Conservation (phyloP, 2,888 invertebrate species). For the Polydesmus complanatus region DNA sequence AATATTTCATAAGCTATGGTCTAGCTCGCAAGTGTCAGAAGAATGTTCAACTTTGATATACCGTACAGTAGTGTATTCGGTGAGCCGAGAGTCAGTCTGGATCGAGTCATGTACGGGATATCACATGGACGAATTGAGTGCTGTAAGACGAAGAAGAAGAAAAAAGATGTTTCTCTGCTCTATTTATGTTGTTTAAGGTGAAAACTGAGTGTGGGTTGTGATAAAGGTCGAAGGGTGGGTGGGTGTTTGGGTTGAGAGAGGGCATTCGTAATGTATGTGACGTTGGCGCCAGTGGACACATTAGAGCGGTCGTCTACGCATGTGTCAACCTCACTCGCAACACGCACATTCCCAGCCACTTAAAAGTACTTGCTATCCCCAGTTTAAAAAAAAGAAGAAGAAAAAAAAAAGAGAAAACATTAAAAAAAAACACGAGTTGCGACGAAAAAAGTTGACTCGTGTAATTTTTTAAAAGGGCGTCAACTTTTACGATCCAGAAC, state of each 20-base stretch:
- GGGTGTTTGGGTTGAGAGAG: background rate
- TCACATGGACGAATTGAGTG: background rate
- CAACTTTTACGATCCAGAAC: background rate
- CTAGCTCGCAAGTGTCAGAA: no score
- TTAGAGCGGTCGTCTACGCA: background rate
- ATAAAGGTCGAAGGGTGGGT: background rate
- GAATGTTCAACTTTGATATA: background rate
- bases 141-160: background rate
- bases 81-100: no score
- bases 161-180: background rate
- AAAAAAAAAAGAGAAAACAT: background rate
- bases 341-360: background rate
- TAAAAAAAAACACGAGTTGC: background rate
- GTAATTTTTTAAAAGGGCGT: background rate
- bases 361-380: background rate
- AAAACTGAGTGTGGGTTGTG: background rate
- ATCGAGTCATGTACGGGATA: no score
- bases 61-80: no score
- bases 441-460: no score
- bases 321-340: background rate
- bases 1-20: no score
- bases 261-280: background rate
- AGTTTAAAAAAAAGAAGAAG: background rate
- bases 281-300: background rate
- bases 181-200: background rate